Evolutionary conservation across 2,113 vertebrate species (phyloP).

Genomic region (Larimichthys crocea): DNA sequence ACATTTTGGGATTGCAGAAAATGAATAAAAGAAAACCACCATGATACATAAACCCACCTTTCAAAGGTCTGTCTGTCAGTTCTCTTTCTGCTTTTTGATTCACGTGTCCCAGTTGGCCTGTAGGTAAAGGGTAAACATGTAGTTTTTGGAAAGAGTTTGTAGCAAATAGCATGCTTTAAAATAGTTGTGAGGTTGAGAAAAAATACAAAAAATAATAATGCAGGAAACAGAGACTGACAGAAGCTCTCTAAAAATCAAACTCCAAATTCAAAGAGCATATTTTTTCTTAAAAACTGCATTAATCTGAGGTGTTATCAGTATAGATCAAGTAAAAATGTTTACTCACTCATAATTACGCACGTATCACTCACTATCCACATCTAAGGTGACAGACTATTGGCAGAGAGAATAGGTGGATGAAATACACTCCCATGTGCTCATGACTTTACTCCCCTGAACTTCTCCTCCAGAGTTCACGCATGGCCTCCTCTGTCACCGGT

Average conservation of each 20-base stretch:
- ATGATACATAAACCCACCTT: neutral
- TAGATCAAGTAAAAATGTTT: neutral
- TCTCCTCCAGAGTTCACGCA: slow-evolving; percentile 88
- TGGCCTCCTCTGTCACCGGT: slow-evolving; percentile 88
- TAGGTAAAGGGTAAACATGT: neutral
- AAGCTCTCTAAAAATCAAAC: neutral
- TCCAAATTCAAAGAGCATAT: neutral
- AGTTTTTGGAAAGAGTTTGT: neutral
- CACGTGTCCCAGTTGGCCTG: neutral
- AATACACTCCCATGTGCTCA: slow-evolving; percentile 84
- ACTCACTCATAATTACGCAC: neutral
- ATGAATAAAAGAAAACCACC: neutral
- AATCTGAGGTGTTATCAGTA: neutral
- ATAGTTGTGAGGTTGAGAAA: neutral
- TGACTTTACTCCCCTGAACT: slow-evolving; percentile 91
- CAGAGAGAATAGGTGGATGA: neutral
- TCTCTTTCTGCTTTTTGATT: neutral
- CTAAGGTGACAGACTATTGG: slow-evolving; percentile 10
- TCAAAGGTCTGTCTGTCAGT: neutral
- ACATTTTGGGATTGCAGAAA: neutral
- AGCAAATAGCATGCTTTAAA: neutral
- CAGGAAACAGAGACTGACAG: neutral
- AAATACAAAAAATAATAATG: neutral
- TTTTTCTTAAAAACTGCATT: neutral
- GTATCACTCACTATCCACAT: slow-evolving; percentile 3